Evolutionary conservation across 1,140 invertebrate species (phyloP).

Genomic region (Pantala flavescens): DNA sequence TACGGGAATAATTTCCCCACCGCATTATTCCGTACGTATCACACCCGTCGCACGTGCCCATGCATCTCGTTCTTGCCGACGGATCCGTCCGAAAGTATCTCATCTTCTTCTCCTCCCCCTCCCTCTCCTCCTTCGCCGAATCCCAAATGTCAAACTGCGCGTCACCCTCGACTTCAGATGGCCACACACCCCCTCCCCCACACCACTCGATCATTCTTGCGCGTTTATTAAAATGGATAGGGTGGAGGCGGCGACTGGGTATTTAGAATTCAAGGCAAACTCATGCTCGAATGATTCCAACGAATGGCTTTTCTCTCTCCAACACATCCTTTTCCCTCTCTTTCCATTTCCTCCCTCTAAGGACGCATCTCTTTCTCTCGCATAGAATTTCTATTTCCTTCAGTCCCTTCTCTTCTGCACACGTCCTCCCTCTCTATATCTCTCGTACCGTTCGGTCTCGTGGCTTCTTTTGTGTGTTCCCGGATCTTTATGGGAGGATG

Average conservation of each 20-base stretch:
- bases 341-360: slow-evolving; percentile 20
- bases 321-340: neutral
- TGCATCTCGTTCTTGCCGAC: too few species aligned
- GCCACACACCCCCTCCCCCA: neutral
- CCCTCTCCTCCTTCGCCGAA: too few species aligned
- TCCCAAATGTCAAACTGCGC: too few species aligned
- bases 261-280: slow-evolving; percentile 16
- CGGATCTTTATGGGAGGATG: too few species aligned
- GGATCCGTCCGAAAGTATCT: too few species aligned
- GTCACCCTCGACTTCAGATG: too few species aligned
- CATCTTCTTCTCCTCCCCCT: too few species aligned
- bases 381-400: neutral
- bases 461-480: too few species aligned
- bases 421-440: neutral
- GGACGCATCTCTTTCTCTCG: slow-evolving; percentile 24
- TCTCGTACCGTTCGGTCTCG: too few species aligned
- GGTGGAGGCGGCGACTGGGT: neutral
- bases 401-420: neutral
- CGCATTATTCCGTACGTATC: too few species aligned
- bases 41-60: too few species aligned
- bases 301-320: neutral
- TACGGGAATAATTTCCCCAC: too few species aligned
- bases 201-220: neutral
- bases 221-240: slow-evolving; percentile 11
- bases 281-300: slow-evolving; percentile 16